Percentiles rank a stretch among this genome's conserved stretches.
Conservation (phyloP, 2,888 invertebrate species). For the Agrotis ipsilon region DNA sequence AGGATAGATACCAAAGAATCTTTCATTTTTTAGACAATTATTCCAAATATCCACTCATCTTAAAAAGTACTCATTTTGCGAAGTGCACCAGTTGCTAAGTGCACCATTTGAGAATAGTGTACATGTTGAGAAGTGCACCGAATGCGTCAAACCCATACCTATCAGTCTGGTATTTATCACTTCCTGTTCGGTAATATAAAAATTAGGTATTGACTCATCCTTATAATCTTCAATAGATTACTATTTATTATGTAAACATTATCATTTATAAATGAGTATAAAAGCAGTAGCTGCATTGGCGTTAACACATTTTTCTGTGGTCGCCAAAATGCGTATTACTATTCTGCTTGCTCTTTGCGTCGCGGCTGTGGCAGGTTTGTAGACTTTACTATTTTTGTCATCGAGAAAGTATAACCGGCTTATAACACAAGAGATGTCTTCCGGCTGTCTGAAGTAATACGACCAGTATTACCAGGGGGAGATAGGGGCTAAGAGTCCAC, state of each 20-base stretch:
- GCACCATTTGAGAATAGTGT: background rate
- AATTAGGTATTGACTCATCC: background rate
- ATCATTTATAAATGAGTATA: conserved; percentile 14
- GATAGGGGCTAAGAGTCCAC: background rate
- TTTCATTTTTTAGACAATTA: too few relatives aligned
- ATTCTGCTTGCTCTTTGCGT: conserved; percentile 30
- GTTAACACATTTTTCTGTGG: background rate
- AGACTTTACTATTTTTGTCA: conserved; percentile 46
- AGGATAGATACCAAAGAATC: too few relatives aligned
- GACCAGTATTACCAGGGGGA: background rate
- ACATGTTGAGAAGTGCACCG: too few relatives aligned
- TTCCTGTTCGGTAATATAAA: background rate
- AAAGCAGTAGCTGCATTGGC: background rate
- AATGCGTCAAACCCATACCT: too few relatives aligned
- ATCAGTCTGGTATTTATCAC: background rate
- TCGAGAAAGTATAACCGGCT: background rate
- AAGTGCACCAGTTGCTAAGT: too few relatives aligned
- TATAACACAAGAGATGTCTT: background rate
- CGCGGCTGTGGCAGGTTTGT: conserved; percentile 74
- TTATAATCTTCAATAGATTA: conserved; percentile 4
- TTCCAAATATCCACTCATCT: too few relatives aligned
- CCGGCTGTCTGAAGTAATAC: background rate
- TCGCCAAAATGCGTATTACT: conserved; percentile 28
- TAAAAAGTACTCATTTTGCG: too few relatives aligned
- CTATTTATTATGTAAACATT: background rate